Base-by-base conservation (phyloP, 2,888 invertebrate species). In the Unio delphinus region DNA sequence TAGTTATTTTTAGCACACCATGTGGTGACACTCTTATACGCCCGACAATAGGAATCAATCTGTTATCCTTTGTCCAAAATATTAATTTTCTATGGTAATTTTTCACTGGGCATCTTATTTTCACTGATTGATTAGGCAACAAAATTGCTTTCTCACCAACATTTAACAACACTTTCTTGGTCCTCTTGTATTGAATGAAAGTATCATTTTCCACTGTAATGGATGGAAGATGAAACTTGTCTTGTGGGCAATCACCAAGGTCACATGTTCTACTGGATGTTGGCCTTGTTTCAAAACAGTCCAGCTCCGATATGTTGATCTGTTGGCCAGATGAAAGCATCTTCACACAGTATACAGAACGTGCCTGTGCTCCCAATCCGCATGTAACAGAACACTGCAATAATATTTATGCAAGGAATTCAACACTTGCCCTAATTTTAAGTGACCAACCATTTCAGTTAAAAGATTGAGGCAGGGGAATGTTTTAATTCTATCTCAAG, bases 351-450 rank as follows among this genome's bases (percentile, higher is more conserved):
- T 95, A 94, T 64, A 96, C 94, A 34, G 93, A 93, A n/a, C 97
- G 93, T 20, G 94, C 94, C 90, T 96, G 96, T 28, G 94, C 92
- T 0, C 97, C 97, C 87, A 93, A 74, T 11, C 96, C 97, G 87
- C 97, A 98, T 8, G 95, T 95, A 15, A 94, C 95, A 28, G 97
- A 96, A 88, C 97, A 98, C 96, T 97, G 91, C 55, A 89, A 83
- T 34, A 66, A 26, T 45, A 55, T 59, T 64, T 55, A 69, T 23
- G 26, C 28, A 5, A 17, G 62, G 30, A 55, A 55, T 54, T 18
- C 61, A 28, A 67, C n/a, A 61, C 56, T 57, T 20, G 7, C 23
- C n/a, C 26, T n/a, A 20, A 15, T 28, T 28, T 18, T 11, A 26
- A 28, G n/a, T 4, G 7, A 23, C 8, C 1, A 8, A 34, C 34